Evolutionary conservation across 2,888 invertebrate genomes (phyloP).

Genomic region (Exocentrus adspersus): DNA sequence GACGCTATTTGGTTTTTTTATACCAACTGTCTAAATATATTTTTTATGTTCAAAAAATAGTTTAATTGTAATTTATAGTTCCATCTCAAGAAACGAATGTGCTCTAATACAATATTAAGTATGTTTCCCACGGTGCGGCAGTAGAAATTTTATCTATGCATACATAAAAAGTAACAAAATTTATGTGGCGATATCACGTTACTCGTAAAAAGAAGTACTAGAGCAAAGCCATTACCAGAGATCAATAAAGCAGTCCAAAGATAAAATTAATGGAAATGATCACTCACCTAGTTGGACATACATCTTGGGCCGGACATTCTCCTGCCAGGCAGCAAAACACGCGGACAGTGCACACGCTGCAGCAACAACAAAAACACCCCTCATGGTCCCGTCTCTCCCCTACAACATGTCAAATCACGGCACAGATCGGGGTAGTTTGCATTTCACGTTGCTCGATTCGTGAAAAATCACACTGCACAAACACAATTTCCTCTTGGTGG

Average conservation of each 20-base stretch:
- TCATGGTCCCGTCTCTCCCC: constrained; percentile 48
- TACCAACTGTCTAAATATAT: too few relatives aligned
- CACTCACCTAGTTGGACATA: constrained; percentile 91
- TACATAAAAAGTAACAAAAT: too few relatives aligned
- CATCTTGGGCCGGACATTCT: constrained; percentile 91
- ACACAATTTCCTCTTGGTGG: constrained; percentile 28
- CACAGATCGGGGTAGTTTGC: constrained; percentile 47
- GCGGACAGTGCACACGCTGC: constrained; percentile 67
- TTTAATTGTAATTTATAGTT: too few relatives aligned
- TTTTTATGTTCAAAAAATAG: too few relatives aligned
- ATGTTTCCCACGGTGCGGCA: too few relatives aligned
- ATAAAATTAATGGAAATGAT: background rate
- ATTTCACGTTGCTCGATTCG: constrained; percentile 45
- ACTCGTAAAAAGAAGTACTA: too few relatives aligned
- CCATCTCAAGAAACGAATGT: too few relatives aligned
- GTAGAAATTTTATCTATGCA: too few relatives aligned
- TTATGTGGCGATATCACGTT: too few relatives aligned
- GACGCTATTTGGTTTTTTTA: too few relatives aligned
- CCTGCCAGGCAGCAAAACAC: constrained; percentile 82
- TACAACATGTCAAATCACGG: constrained; percentile 51
- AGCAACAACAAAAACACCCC: constrained; percentile 58
- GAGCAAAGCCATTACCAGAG: background rate
- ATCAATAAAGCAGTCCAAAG: background rate
- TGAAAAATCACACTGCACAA: constrained; percentile 47
- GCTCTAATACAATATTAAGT: too few relatives aligned